A percentile compares a stretch with the other conserved stretches of the same genome.
phyloP scores from a whole-genome alignment of 2,113 vertebrate genomes.

The Casuarius casuarius region DNA sequence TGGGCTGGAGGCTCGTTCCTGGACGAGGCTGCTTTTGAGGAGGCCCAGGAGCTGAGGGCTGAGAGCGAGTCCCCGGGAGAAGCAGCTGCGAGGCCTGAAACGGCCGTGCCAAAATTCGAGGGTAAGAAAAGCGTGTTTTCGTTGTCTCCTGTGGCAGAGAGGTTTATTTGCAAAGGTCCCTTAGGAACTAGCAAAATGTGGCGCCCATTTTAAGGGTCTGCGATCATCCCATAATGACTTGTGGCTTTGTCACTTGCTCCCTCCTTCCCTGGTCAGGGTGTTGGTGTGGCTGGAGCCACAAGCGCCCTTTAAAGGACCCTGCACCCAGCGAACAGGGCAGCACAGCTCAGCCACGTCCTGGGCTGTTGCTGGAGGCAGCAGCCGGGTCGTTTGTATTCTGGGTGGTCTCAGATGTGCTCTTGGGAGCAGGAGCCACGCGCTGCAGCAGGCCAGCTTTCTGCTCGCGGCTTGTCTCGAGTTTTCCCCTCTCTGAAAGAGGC shows the following conservation, averaged over 20 bases:
- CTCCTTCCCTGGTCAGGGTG: accelerated
- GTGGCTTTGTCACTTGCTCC: neutral
- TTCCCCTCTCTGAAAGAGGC: neutral
- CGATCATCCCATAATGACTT: too few relatives aligned
- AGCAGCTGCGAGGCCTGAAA: neutral
- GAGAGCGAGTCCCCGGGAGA: neutral
- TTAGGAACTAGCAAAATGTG: accelerated
- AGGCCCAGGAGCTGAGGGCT: neutral
- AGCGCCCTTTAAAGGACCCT: too few relatives aligned
- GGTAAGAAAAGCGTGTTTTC: constrained; percentile 66
- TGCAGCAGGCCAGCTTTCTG: neutral
- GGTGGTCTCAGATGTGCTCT: neutral
- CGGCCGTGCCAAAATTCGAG: constrained; percentile 82
- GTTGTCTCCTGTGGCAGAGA: accelerated
- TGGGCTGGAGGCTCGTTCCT: neutral
- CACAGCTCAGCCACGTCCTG: neutral
- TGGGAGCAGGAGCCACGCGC: neutral
- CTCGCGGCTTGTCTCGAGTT: neutral
- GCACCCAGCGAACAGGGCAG: neutral
- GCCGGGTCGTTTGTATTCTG: neutral
- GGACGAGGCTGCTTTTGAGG: neutral
- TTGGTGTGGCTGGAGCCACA: neutral
- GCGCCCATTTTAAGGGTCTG: accelerated
- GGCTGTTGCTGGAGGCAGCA: neutral
- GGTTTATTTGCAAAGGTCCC: too few relatives aligned